phyloP scores from a whole-genome alignment of 2,797 vertebrate genomes.

The Anguilla anguilla region DNA sequence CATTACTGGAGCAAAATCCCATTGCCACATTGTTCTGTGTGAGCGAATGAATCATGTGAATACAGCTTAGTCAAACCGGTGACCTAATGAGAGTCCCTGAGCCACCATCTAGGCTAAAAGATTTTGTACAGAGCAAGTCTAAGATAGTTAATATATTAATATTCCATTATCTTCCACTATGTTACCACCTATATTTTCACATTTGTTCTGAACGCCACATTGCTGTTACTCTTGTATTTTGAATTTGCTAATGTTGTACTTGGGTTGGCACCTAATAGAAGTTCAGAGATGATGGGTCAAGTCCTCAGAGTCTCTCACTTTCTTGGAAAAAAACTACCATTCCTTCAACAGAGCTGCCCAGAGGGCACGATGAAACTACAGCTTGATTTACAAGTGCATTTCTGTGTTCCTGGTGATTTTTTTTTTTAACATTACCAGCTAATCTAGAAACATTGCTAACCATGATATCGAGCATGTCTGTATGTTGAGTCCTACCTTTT shows the following conservation, averaged over 20 bases:
- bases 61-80: too few species aligned
- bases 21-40: neutral
- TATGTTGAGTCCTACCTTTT: neutral
- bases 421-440: neutral
- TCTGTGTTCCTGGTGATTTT: neutral
- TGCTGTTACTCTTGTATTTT: conserved; percentile 1
- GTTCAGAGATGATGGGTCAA: neutral
- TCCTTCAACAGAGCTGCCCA: neutral
- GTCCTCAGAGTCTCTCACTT: neutral
- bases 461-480: neutral
- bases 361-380: neutral
- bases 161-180: neutral
- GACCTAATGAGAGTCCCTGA: neutral
- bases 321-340: neutral
- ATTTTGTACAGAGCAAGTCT: conserved; percentile 1
- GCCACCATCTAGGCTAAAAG: neutral
- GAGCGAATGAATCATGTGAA: neutral
- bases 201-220: neutral
- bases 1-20: neutral
- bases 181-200: neutral
- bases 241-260: neutral
- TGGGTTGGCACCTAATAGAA: neutral
- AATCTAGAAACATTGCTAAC: neutral
- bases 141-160: neutral
- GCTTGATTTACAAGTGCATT: neutral